Evolutionary conservation across 2,888 invertebrate species (phyloP).

Genomic region (Dasypolia templi): DNA sequence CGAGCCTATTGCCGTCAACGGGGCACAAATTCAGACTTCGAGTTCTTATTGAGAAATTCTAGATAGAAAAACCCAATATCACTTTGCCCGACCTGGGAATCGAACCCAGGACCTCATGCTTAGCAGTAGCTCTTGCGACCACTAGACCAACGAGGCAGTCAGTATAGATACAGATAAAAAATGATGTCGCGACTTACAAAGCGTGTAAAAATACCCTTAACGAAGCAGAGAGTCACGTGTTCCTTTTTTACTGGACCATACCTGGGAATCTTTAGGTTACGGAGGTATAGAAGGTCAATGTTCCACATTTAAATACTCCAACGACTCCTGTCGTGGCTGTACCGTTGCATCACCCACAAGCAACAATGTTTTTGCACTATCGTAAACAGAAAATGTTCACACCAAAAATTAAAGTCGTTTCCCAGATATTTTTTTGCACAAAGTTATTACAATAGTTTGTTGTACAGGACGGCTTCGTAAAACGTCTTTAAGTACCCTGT

Average conservation of each 20-base stretch:
- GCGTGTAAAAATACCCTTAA: background rate
- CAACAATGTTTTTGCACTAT: background rate
- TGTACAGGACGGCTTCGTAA: background rate
- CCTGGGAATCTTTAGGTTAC: background rate
- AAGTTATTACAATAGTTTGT: background rate
- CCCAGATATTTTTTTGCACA: background rate
- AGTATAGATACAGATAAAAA: background rate
- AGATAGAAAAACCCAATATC: too few relatives aligned
- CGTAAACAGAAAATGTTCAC: background rate
- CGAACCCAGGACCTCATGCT: too few relatives aligned
- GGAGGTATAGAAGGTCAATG: background rate
- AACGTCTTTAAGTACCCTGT: too few relatives aligned
- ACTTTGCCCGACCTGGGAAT: too few relatives aligned
- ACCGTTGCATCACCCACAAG: background rate
- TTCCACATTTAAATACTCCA: background rate
- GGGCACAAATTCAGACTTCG: too few relatives aligned
- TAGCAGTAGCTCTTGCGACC: too few relatives aligned
- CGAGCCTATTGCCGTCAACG: too few relatives aligned
- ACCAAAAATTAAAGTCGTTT: background rate
- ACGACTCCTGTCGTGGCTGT: background rate
- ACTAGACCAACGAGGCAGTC: too few relatives aligned
- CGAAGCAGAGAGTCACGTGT: background rate
- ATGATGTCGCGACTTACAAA: background rate
- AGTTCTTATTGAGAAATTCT: too few relatives aligned
- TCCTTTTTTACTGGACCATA: background rate